These are phyloP conservation scores for Drosophila leonis DNA, from an alignment of 2,888 invertebrate genomes.

Conservation along the genomic window DNA sequence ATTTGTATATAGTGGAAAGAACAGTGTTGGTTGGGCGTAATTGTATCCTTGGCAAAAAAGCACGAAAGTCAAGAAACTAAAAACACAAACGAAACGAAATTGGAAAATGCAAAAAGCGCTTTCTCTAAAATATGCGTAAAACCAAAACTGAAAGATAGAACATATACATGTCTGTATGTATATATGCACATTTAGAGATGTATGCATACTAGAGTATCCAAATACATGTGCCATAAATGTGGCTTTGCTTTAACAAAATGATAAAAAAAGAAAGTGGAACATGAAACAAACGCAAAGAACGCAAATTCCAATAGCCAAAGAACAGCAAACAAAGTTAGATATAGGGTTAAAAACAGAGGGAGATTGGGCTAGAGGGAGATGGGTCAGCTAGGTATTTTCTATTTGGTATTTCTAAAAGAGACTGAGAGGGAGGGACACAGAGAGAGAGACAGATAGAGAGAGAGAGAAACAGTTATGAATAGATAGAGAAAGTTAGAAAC, in stretches of 20 bases:
- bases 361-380: neutral
- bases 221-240: slow-evolving; percentile 51
- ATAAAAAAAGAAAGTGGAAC: slow-evolving; percentile 21
- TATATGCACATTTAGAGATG: slow-evolving; percentile 21
- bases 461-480: slow-evolving; percentile 9
- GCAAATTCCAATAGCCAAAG: slow-evolving; percentile 54
- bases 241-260: slow-evolving; percentile 38
- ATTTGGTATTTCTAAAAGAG: neutral
- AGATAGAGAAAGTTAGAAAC: slow-evolving; percentile 32
- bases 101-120: slow-evolving; percentile 42
- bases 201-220: slow-evolving; percentile 40
- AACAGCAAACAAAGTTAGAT: slow-evolving; percentile 49
- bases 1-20: slow-evolving; percentile 29
- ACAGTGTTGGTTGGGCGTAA: slow-evolving; percentile 33
- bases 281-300: slow-evolving; percentile 52
- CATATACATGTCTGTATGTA: slow-evolving; percentile 24
- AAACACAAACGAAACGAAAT: slow-evolving; percentile 21
- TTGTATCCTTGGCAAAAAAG: slow-evolving; percentile 27
- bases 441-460: neutral
- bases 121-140: slow-evolving; percentile 50
- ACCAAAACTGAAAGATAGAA: slow-evolving; percentile 40
- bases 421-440: neutral
- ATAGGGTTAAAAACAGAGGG: slow-evolving; percentile 18
- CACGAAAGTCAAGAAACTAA: slow-evolving; percentile 11
- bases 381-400: slow-evolving; percentile 3